Evolutionary conservation across 1,140 invertebrate genomes (phyloP), one percentile per base, ranked within the genome.

Genomic region (Trichomalopsis sarcophagae): DNA sequence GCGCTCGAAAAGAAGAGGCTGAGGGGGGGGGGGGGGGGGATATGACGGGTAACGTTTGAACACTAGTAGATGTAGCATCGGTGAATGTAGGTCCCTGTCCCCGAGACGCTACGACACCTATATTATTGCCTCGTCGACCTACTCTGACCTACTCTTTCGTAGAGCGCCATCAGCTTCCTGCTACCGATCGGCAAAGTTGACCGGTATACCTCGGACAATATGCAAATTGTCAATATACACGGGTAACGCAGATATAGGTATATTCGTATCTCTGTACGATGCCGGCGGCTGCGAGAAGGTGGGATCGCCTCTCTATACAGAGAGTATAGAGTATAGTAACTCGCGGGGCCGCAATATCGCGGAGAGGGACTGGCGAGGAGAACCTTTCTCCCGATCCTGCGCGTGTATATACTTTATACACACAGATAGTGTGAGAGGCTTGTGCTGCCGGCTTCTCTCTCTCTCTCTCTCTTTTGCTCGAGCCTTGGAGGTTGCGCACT

Each of bases 301-400:
- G n/a, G n/a, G n/a, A n/a, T n/a, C n/a, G n/a, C n/a, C n/a, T n/a
- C n/a, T 27, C 27, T 27, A 27, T 27, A 27, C 40, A 44, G 40
- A 44, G 6, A 44, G 40, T 44, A 44, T 44, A 44, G 40, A 0
- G 7, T 44, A 40, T 40, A 44, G 13, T 17, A 0, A 13, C 47
- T 36, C 5, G 47, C 47, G 47, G 47, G 13, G 47, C 14, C 14
- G 4, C 50, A 17, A 55, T 55, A 55, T 55, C 68, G 68, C 69
- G 69, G 73, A 75, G 68, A 71, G 68, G 68, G 68, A 71, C 11
- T 78, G 69, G 85, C 82, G 83, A 88, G 88, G 90, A 90, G 91
- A 90, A 91, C 92, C 92, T 93, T 92, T 93, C 91, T 93, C 91
- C 91, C 87, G 90, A 89, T 91, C 91, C 89, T 86, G 86, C 21